These are phyloP conservation scores for Protonibea diacanthus DNA, from an alignment of 2,797 vertebrate genomes.

Conservation along the genomic window DNA sequence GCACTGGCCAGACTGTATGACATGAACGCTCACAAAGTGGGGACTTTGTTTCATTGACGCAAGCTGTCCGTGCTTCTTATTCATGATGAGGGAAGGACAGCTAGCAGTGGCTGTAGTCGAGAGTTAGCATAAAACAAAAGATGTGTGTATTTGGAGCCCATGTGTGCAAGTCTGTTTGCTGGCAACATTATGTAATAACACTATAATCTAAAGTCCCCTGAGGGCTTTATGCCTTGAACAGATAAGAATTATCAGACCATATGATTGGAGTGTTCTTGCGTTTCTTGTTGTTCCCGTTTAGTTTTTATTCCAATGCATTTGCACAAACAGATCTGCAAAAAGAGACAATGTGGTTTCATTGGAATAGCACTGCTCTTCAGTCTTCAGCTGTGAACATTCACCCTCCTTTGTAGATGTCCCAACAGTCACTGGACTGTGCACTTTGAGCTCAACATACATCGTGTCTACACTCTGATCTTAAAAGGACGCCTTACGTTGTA, in stretches of 20 bases:
- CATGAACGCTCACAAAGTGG: constrained; percentile 26
- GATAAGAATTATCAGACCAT: not conserved
- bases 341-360: not conserved
- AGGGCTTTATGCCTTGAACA: not conserved
- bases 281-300: not conserved
- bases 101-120: not conserved
- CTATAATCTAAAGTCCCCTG: not conserved
- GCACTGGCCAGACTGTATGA: constrained; percentile 14
- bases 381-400: not conserved
- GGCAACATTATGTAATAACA: not conserved
- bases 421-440: constrained; percentile 4
- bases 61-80: not conserved
- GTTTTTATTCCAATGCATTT: not conserved
- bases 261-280: not conserved
- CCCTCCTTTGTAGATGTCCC: not conserved
- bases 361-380: not conserved
- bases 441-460: not conserved
- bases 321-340: not conserved
- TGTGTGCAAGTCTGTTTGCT: not conserved
- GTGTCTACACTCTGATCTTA: not conserved
- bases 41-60: constrained; percentile 30
- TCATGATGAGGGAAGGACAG: not conserved
- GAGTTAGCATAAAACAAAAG: not conserved
- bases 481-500: not conserved
- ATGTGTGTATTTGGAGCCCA: too few species aligned